A percentile compares a stretch with the other conserved stretches of the same genome.
Conservation (phyloP, 2,888 invertebrate species). For the Cylindroiulus punctatus region DNA sequence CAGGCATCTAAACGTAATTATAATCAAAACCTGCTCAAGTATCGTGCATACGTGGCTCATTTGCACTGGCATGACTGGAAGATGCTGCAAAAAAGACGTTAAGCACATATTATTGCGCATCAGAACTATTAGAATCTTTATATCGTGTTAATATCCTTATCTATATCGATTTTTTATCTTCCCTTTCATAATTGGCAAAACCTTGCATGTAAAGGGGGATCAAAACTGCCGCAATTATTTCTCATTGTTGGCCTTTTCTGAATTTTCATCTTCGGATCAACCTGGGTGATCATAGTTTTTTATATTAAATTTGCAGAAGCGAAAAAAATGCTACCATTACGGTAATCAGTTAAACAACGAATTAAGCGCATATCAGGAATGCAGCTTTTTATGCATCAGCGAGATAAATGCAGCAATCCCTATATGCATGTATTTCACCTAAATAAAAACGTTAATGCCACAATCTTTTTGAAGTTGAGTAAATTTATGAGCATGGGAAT, state of each 20-base stretch:
- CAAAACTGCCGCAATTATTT: constrained; percentile 4
- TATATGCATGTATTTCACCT: too few relatives aligned
- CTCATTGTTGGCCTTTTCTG: not conserved
- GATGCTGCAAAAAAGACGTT: not conserved
- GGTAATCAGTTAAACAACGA: not conserved
- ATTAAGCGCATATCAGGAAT: too few relatives aligned
- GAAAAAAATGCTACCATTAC: not conserved
- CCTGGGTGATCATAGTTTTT: not conserved
- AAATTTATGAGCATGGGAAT: too few relatives aligned
- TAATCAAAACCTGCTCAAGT: not conserved
- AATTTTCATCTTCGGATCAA: not conserved
- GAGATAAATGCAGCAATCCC: too few relatives aligned
- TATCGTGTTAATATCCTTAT: constrained; percentile 36
- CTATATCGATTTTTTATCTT: not conserved
- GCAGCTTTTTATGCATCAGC: too few relatives aligned
- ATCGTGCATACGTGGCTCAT: not conserved
- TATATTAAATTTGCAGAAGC: not conserved
- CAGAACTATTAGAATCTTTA: constrained; percentile 6
- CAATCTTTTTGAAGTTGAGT: too few relatives aligned
- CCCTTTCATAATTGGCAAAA: not conserved
- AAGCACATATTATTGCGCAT: constrained; percentile 24
- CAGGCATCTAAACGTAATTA: not conserved
- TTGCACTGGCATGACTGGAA: not conserved
- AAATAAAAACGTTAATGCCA: too few relatives aligned
- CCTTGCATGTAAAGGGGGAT: not conserved